These are phyloP conservation scores for Ornithoptera alexandrae DNA, from an alignment of 2,888 invertebrate species.

Conservation along the genomic window DNA sequence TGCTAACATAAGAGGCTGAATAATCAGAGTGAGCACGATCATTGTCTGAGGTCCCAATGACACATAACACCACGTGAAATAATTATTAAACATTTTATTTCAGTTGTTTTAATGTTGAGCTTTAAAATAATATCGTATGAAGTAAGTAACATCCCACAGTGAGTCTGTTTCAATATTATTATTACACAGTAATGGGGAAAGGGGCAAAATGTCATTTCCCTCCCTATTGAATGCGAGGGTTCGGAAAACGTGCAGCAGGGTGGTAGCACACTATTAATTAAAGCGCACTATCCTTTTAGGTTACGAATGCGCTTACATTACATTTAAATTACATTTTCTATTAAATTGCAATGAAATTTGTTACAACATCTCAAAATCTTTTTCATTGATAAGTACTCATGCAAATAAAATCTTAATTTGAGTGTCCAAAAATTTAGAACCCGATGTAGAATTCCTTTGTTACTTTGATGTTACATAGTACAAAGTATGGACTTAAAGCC, in stretches of 20 bases:
- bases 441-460: no score
- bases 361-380: no score
- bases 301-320: no score
- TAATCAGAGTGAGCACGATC: no score
- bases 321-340: background rate
- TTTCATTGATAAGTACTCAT: no score
- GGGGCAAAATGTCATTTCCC: background rate
- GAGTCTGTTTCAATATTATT: background rate
- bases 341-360: background rate
- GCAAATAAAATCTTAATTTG: no score
- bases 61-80: no score
- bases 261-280: background rate
- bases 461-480: no score
- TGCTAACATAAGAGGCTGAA: no score
- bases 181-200: background rate
- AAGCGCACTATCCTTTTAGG: background rate
- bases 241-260: background rate
- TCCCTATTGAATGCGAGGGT: background rate
- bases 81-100: background rate
- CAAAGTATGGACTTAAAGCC: no score
- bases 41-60: no score
- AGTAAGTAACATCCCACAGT: background rate
- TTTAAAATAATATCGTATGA: background rate
- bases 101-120: background rate
- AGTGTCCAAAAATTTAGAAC: no score